Conservation (phyloP, 2,797 vertebrate species). For the Nannoperca australis region DNA sequence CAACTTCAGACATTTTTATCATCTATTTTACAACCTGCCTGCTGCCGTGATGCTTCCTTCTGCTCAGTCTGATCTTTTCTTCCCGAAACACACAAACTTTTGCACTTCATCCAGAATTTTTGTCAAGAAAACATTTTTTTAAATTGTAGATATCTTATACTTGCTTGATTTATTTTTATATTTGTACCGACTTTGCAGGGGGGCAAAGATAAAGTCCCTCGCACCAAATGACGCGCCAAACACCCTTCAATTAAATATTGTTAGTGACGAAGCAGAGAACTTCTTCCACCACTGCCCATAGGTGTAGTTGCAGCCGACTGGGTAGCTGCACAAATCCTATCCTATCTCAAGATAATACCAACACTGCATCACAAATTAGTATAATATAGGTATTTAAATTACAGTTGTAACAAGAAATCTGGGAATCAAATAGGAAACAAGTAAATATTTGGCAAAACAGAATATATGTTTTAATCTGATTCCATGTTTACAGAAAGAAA, state of each 20-base stretch:
- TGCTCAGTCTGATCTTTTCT: constrained; percentile 12
- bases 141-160: neutral
- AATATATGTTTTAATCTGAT: neutral
- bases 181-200: neutral
- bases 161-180: neutral
- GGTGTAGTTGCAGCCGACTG: neutral
- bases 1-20: constrained; percentile 40
- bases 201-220: too few species aligned
- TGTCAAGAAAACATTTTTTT: neutral
- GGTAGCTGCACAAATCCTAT: too few species aligned
- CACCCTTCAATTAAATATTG: too few species aligned
- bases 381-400: neutral
- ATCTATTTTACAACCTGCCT: constrained; percentile 30
- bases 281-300: neutral
- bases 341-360: neutral
- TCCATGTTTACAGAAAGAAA: neutral
- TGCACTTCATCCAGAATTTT: neutral
- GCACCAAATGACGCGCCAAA: too few species aligned
- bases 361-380: neutral
- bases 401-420: too few species aligned
- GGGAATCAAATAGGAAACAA: neutral
- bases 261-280: too few species aligned
- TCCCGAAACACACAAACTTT: neutral
- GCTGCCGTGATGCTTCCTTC: constrained; percentile 8
- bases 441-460: neutral